A percentile compares a stretch with the other conserved stretches of the same genome.
Evolutionary conservation across 1,140 invertebrate species (phyloP).

Genomic region (Brachionus koreanus): DNA sequence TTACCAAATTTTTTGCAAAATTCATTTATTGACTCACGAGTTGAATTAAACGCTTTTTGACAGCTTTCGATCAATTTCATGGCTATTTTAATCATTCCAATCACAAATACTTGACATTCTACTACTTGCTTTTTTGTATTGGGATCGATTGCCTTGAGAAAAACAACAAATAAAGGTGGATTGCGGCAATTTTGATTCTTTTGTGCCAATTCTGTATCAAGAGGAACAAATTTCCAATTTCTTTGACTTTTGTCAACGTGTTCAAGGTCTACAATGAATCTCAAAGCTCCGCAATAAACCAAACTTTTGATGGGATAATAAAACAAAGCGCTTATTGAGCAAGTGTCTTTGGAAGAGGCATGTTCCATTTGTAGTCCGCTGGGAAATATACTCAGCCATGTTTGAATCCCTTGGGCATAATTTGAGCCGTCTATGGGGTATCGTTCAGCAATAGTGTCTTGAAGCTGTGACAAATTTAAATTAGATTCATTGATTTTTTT

Average conservation of each 20-base stretch:
- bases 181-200: slow-evolving; percentile 1
- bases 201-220: slow-evolving; percentile 36
- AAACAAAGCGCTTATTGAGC: slow-evolving; percentile 24
- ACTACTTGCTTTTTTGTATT: slow-evolving; percentile 34
- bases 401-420: slow-evolving; percentile 32
- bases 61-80: slow-evolving; percentile 32
- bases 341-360: background rate
- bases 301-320: slow-evolving; percentile 39
- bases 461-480: slow-evolving; percentile 10
- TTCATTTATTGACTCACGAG: background rate
- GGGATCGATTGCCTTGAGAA: slow-evolving; percentile 12
- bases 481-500: slow-evolving; percentile 39
- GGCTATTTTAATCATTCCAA: background rate
- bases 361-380: slow-evolving; percentile 44
- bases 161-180: slow-evolving; percentile 38
- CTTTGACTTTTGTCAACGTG: background rate
- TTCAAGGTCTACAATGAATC: background rate
- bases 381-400: slow-evolving; percentile 30
- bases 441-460: slow-evolving; percentile 17
- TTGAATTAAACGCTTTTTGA: slow-evolving; percentile 36
- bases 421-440: slow-evolving; percentile 38
- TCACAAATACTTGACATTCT: slow-evolving; percentile 34
- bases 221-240: slow-evolving; percentile 29
- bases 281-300: slow-evolving; percentile 31
- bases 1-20: slow-evolving; percentile 30